Base-by-base conservation (phyloP, 2,888 invertebrate species). In the Machimus rusticus region DNA sequence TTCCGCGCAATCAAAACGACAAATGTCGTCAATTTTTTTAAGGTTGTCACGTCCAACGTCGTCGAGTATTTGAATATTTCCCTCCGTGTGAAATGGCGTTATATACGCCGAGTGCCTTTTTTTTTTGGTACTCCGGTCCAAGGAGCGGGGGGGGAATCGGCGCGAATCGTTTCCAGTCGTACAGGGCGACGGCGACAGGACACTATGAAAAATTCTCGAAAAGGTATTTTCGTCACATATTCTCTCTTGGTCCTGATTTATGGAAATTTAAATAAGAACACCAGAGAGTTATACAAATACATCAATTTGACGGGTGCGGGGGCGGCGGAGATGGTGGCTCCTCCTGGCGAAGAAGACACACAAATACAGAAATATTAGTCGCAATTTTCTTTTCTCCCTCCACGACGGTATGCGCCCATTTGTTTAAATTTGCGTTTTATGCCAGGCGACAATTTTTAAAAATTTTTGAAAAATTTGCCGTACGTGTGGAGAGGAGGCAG, bases 21-120 rank as follows among this genome's bases (percentile, higher is more conserved):
- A 90, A 90, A 90, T 90, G 89, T 89, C 89, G 89, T 90, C 90
- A 89, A 90, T 90, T 90, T 90, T 89, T 90, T 89, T 89, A 89
- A 89, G 89, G 89, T 89, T 89, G 90, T 90, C 90, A 90, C 90
- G 90, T 90, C 89, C 90, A 89, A 88, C 89, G 87, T 88, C 88
- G 88, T 88, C 87, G 85, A 87, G 88, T 87, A 87, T 87, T 87
- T 87, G 86, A 87, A 87, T 79, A 87, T 87, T 87, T 87, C 78
- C 77, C 39, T 51, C 19, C 37, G 77, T 78, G 43, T 76, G 66
- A 28, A 28, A 74, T 46, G 43, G 19, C 77, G 86, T 46, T 77
- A 57, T 77, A 77, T 78, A 57, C 55, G 74, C 39, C 74, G 43
- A 66, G 28, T 66, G 66, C 19, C 6, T 66, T 66, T 66, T 28